These are phyloP conservation scores for Onychostoma macrolepis DNA, from an alignment of 2,113 vertebrate genomes.

Conservation along the genomic window DNA sequence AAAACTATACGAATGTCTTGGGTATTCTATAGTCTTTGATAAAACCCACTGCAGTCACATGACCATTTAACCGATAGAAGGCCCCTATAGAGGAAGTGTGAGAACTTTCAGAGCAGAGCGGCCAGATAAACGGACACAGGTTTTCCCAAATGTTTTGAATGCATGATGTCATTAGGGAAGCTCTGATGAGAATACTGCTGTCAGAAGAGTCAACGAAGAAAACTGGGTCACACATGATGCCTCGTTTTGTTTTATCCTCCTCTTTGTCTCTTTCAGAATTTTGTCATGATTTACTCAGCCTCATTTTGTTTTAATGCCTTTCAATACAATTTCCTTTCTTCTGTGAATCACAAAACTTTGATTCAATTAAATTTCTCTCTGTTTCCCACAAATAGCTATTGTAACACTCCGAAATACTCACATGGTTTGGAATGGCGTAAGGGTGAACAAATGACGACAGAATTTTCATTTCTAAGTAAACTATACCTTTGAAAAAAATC, in stretches of 20 bases:
- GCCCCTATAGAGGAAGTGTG: neutral
- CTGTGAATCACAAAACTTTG: neutral
- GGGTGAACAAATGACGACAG: too few relatives aligned
- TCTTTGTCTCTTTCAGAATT: neutral
- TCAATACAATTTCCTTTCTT: neutral
- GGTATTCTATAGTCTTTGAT: too few relatives aligned
- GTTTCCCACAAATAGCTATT: neutral
- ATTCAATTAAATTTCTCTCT: too few relatives aligned
- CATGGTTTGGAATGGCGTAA: too few relatives aligned
- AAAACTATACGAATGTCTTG: too few relatives aligned
- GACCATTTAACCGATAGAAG: neutral
- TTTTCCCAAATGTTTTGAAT: neutral
- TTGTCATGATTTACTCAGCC: neutral
- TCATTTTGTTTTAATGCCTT: neutral
- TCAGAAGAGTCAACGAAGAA: constrained; percentile 5
- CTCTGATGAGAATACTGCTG: constrained; percentile 3
- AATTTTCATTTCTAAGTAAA: too few relatives aligned
- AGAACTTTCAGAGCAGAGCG: neutral
- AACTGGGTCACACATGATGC: constrained; percentile 34
- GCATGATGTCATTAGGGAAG: constrained; percentile 25
- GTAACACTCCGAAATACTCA: too few relatives aligned
- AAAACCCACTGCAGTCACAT: neutral
- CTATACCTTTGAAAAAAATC: too few relatives aligned
- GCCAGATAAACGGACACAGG: neutral
- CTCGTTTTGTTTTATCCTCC: constrained; percentile 1